A percentile compares a stretch with the other conserved stretches of the same genome.
phyloP scores from a whole-genome alignment of 35 echinoderm and acorn worm species.

The Hemicentrotus pulcherrimus region DNA sequence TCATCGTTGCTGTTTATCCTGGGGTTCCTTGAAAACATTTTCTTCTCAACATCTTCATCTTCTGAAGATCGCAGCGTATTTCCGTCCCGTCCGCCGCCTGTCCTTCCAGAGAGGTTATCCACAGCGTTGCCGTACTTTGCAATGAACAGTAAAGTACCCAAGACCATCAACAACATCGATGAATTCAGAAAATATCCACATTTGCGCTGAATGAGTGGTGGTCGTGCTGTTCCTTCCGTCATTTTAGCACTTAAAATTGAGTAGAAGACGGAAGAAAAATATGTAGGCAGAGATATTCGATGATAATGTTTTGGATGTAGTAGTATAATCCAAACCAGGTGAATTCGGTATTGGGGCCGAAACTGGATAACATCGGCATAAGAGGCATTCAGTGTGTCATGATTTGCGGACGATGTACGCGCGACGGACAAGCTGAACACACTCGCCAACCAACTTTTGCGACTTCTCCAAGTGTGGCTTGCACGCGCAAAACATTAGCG shows the following conservation, averaged over 20 bases:
- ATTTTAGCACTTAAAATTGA: background rate
- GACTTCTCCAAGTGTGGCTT: background rate
- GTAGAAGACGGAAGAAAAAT: background rate
- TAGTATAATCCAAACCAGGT: background rate
- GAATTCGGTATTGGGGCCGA: background rate
- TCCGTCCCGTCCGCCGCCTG: background rate
- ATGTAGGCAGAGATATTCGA: background rate
- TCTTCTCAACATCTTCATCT: background rate
- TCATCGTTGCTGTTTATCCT: background rate
- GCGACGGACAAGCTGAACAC: background rate
- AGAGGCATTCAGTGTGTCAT: background rate
- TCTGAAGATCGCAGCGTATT: background rate
- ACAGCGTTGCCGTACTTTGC: background rate
- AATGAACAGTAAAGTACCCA: background rate
- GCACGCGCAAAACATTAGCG: background rate
- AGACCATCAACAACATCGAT: background rate
- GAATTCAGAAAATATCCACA: background rate
- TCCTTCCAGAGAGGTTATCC: background rate
- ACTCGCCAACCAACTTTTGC: background rate
- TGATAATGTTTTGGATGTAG: too few species aligned
- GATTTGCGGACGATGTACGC: background rate
- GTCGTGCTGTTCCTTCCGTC: background rate
- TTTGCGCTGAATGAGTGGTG: background rate
- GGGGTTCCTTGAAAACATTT: background rate
- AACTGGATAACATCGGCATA: background rate